These are phyloP conservation scores for Polymixis lichenea DNA, from an alignment of 2,888 invertebrate genomes.

Conservation along the genomic window DNA sequence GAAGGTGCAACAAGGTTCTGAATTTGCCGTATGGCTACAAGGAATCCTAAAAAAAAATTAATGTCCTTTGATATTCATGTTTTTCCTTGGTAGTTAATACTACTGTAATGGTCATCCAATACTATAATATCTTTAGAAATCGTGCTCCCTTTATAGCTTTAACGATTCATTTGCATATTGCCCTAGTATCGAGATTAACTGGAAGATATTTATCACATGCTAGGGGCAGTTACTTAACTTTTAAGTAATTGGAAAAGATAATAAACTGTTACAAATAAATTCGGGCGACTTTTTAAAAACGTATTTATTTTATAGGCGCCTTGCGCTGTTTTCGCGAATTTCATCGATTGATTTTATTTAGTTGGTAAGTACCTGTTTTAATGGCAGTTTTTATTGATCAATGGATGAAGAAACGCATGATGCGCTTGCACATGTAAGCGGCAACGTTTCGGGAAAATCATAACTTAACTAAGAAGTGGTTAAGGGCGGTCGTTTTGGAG, in stretches of 20 bases:
- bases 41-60: background rate
- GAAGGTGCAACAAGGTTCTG: background rate
- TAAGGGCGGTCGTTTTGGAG: too few relatives aligned
- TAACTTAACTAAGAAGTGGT: background rate
- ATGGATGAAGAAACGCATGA: background rate
- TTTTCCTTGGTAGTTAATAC: background rate
- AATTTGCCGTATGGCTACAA: background rate
- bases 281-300: slow-evolving; percentile 2
- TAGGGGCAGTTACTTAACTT: slow-evolving; percentile 49
- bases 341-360: background rate
- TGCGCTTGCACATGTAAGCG: slow-evolving; percentile 1
- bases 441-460: background rate
- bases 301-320: background rate
- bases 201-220: slow-evolving; percentile 51
- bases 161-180: slow-evolving; percentile 49
- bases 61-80: slow-evolving; percentile 14
- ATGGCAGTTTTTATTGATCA: background rate
- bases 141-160: slow-evolving; percentile 16
- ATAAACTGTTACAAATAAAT: slow-evolving; percentile 26
- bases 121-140: slow-evolving; percentile 18
- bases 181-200: slow-evolving; percentile 49
- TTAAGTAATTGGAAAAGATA: slow-evolving; percentile 55
- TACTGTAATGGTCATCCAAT: slow-evolving; percentile 4
- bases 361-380: background rate
- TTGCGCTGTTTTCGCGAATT: background rate